These are phyloP conservation scores for Plagodis pulveraria DNA, from an alignment of 2,888 invertebrate species.

Conservation along the genomic window DNA sequence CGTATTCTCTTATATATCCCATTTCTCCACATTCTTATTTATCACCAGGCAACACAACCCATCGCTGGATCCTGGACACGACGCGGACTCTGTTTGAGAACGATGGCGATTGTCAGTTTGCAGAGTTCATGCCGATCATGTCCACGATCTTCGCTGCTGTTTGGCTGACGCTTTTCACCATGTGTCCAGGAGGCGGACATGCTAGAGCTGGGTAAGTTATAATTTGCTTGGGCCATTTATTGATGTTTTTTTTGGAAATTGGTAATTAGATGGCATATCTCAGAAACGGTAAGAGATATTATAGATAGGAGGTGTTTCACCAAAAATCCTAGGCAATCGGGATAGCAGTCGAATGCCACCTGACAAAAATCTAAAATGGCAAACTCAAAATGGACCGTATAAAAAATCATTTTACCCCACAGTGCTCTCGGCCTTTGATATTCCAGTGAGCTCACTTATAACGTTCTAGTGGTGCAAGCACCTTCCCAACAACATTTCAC, in stretches of 20 bases:
- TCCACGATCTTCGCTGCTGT: constrained; percentile 68
- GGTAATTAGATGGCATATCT: background rate
- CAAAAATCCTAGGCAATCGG: too few species aligned
- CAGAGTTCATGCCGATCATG: constrained; percentile 75
- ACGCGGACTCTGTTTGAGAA: constrained; percentile 61
- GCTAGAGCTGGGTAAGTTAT: constrained; percentile 61
- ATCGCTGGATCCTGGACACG: constrained; percentile 60
- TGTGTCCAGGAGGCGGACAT: constrained; percentile 74
- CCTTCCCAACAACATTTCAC: too few species aligned
- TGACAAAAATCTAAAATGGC: too few species aligned
- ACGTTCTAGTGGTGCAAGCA: too few species aligned
- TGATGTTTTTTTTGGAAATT: too few species aligned
- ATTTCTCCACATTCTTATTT: background rate
- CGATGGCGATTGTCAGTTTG: constrained; percentile 65
- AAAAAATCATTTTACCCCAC: too few species aligned
- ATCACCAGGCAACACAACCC: constrained; percentile 58
- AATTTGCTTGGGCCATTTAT: background rate
- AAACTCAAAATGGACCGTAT: too few species aligned
- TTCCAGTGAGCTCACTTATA: too few species aligned
- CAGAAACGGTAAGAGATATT: too few species aligned
- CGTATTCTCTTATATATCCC: background rate
- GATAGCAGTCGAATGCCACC: too few species aligned
- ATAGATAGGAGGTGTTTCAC: too few species aligned
- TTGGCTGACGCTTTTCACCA: constrained; percentile 73
- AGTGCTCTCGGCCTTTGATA: too few species aligned